These are phyloP conservation scores for Sitta europaea DNA, from an alignment of 2,113 vertebrate genomes.

Conservation along the genomic window DNA sequence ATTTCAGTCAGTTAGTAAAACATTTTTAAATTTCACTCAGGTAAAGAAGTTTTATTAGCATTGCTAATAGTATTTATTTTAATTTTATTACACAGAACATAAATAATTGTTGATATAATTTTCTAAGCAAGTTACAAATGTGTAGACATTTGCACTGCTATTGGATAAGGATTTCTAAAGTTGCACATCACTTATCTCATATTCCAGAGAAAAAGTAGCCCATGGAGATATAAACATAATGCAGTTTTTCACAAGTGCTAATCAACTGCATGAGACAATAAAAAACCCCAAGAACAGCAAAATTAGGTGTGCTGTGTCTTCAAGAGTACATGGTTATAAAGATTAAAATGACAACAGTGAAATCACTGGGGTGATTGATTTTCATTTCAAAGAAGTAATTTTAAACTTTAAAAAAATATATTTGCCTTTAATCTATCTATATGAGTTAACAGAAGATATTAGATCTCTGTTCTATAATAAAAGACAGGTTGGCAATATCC, in stretches of 20 bases:
- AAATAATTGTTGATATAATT: background rate
- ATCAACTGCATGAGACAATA: background rate
- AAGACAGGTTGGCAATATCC: background rate
- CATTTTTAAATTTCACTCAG: background rate
- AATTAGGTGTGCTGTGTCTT: background rate
- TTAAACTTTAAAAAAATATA: background rate
- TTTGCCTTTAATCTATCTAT: background rate
- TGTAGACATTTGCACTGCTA: background rate
- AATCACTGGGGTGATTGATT: background rate
- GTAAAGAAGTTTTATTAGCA: background rate
- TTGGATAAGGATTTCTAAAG: background rate
- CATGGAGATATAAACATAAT: background rate
- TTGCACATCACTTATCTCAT: background rate
- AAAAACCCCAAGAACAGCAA: background rate
- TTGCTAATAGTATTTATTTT: background rate
- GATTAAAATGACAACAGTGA: background rate
- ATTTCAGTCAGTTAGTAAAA: background rate
- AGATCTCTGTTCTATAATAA: background rate
- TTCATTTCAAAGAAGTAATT: background rate
- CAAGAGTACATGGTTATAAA: background rate
- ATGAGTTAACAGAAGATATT: background rate
- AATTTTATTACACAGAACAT: background rate
- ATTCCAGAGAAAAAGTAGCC: background rate
- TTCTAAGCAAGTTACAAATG: background rate
- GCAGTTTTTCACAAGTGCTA: background rate